Percentiles rank a stretch among this genome's conserved stretches.
Evolutionary conservation across 2,888 invertebrate genomes (phyloP).

Genomic region (Xestoiulus laeticollis): DNA sequence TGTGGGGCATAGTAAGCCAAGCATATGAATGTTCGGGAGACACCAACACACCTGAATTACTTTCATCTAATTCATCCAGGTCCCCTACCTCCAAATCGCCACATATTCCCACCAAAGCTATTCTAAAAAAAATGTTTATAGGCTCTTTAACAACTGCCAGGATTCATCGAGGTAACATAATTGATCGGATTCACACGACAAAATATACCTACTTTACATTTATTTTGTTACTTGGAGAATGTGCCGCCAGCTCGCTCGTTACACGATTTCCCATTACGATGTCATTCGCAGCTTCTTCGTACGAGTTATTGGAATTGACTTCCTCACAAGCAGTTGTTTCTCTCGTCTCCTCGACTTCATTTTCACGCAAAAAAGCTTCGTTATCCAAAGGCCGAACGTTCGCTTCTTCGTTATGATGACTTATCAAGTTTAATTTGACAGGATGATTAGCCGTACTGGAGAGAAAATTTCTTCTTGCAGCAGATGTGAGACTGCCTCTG

Average conservation of each 20-base stretch:
- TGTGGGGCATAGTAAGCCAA: conserved; percentile 45
- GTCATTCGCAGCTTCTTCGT: background rate
- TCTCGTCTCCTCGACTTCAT: background rate
- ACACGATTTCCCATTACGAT: background rate
- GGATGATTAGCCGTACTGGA: conserved; percentile 29
- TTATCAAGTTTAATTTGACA: conserved; percentile 17
- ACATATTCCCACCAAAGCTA: conserved; percentile 31
- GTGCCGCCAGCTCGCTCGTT: background rate
- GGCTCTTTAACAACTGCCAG: background rate
- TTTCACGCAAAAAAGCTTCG: background rate
- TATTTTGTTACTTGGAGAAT: background rate
- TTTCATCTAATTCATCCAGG: conserved; percentile 45
- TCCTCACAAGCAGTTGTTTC: background rate
- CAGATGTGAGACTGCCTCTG: conserved; percentile 42
- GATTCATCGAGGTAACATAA: too few relatives aligned
- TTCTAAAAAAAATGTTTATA: background rate
- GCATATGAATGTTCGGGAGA: conserved; percentile 42
- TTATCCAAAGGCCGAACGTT: background rate
- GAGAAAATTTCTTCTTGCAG: conserved; percentile 44
- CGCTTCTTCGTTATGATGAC: background rate
- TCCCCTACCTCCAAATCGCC: conserved; percentile 43
- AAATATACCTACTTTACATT: conserved; percentile 1
- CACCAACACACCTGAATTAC: conserved; percentile 30
- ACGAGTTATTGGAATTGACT: background rate
- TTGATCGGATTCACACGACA: too few relatives aligned